Evolutionary conservation across 2,113 vertebrate genomes (phyloP), one percentile per base, ranked within the genome.

Genomic region (Lagopus leucura): DNA sequence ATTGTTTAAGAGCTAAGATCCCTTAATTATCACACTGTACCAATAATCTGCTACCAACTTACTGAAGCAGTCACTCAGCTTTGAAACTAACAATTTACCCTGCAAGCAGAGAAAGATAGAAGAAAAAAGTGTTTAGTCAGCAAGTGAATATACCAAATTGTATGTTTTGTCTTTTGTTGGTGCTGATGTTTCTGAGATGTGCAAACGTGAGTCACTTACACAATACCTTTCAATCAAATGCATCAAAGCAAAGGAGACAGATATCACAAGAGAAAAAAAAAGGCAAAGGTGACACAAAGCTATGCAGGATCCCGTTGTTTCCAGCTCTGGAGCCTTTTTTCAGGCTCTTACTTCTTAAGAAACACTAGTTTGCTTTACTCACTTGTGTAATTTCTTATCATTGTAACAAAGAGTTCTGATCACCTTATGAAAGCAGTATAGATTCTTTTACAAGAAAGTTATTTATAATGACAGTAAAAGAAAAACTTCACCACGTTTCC

Each of bases 1-100:
- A 94, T 96, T 95, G 96, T 95, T 97, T 97, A 95, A 96, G 96
- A 95, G 89, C 96, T 93, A 82, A 97, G 96, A 96, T 97, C 94
- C 92, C 52, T 93, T 96, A 97, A 96, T 97, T 97, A 97, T 95
- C 54, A 1, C 94, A 94, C 92, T 82, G 21, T 94, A 96, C 90
- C 94, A 94, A 87, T 91, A 92, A 93, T 78, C 92, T 97, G 92
- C 92, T 96, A 89, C 82, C 90, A 96, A 91, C 89, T 96, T 96
- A 88, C 73, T 80, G 90, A 92, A 78, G 78, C 92, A 96, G 65
- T 94, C 88, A 74, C 92, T 96, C 96, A 90, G 94, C 92, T 97
- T 96, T 95, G 94, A 97, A 96, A 97, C 88, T 93, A 88, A 93
- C 94, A 97, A 90, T 97, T 94, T 97, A 93, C 78, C 54, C 55